phyloP scores from a whole-genome alignment of 2,113 vertebrate species.

The Rhagologus leucostigma region DNA sequence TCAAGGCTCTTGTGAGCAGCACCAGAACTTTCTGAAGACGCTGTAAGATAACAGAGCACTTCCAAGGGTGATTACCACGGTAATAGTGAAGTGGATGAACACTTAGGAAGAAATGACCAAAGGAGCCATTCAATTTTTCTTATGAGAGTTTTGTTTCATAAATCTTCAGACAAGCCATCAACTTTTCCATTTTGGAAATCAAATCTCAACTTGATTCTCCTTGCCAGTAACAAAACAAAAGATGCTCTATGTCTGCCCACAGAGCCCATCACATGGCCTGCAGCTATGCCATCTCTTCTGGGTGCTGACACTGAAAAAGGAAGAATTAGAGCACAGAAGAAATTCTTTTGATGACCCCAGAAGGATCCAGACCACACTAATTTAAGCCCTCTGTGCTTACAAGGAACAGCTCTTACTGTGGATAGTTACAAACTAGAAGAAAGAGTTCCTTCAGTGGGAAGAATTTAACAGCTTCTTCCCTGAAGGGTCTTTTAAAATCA shows the following conservation, averaged over 20 bases:
- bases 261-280: neutral
- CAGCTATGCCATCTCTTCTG: neutral
- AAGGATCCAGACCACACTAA: neutral
- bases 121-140: neutral
- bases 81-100: neutral
- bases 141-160: neutral
- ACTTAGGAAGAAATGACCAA: neutral
- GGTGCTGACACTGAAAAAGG: neutral
- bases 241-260: neutral
- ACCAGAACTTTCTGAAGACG: neutral
- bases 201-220: neutral
- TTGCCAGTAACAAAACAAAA: neutral
- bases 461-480: neutral
- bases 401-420: neutral
- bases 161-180: neutral
- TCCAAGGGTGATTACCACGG: neutral
- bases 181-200: neutral
- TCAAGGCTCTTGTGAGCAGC: neutral
- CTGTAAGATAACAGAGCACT: neutral
- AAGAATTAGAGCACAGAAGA: neutral
- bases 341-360: neutral
- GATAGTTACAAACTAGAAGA: neutral
- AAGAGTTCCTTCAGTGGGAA: neutral
- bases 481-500: neutral
- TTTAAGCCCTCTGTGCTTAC: neutral